A percentile compares a stretch with the other conserved stretches of the same genome.
These are phyloP conservation scores for Pristionchus pacificus DNA, from an alignment of 1,140 invertebrate genomes.

Conservation along the genomic window DNA sequence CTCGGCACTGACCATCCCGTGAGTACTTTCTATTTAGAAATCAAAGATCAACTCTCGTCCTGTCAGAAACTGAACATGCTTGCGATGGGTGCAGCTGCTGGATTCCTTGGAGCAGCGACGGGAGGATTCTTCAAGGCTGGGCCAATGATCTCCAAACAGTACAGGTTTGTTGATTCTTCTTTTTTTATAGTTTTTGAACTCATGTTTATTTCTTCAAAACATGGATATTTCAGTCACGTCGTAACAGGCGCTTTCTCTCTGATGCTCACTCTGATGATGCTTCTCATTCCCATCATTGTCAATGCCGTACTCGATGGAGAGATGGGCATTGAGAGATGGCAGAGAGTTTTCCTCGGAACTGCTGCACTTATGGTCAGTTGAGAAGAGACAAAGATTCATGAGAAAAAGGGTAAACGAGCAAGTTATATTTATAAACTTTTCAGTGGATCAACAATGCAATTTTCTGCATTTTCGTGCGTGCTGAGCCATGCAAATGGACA, in stretches of 20 bases:
- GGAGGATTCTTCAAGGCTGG: constrained; percentile 56
- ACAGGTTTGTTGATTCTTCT: constrained; percentile 17
- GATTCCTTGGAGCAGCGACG: constrained; percentile 49
- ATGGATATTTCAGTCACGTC: constrained; percentile 32
- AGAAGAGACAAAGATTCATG: too few species aligned
- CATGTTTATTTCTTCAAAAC: too few species aligned
- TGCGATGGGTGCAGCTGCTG: constrained; percentile 45
- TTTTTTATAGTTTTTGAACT: background rate
- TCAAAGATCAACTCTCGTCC: background rate
- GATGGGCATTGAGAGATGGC: constrained; percentile 50
- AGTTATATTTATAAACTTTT: background rate
- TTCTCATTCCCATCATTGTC: constrained; percentile 47
- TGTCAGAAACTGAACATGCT: constrained; percentile 42
- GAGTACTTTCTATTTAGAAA: constrained; percentile 1
- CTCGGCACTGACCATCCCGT: constrained; percentile 30
- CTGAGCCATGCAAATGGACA: constrained; percentile 35
- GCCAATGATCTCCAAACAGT: constrained; percentile 52
- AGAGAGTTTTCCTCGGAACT: constrained; percentile 43
- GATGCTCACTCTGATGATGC: constrained; percentile 51
- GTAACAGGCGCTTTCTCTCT: constrained; percentile 54
- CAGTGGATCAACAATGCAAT: constrained; percentile 26
- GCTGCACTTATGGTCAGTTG: constrained; percentile 38
- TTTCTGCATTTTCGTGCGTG: constrained; percentile 29
- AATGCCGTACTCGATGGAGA: constrained; percentile 35
- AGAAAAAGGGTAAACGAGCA: background rate